Evolutionary conservation across 2,113 vertebrate genomes (phyloP), one percentile per base, ranked within the genome.

Genomic region (Pelodiscus sinensis): DNA sequence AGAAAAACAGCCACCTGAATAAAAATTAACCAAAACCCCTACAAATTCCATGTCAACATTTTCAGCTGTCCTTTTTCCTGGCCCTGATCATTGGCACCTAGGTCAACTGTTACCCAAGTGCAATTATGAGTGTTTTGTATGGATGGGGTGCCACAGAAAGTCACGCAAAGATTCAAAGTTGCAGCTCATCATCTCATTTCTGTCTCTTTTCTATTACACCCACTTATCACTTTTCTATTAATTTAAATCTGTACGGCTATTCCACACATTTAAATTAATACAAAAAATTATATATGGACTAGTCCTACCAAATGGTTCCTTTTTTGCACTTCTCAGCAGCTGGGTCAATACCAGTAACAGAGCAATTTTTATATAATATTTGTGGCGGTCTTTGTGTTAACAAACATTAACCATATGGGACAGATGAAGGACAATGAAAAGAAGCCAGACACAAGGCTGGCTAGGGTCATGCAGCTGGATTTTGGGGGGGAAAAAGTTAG

Each of bases 391-490:
- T 44, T 44, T 44, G 44, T 44, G 44, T 44, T 44, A 44, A 92
- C 89, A 91, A 83, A 90, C 15, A 94, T 92, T 86, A 96, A 89
- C 8, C 13, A 79, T 78, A 84, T 52, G 25, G 78, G 7, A 65
- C 90, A 86, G 65, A 56, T 65, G 79, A 35, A 71, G 71, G 90
- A 90, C 81, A 85, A 95, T 79, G 38, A 82, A 90, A 89, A 19
- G 11, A 81, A 81, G 84, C 50, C 31, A 60, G 24, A 60, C 2
- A 8, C 2, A 13, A 11, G 52, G 52, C 52, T 92, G 57, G 75
- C 75, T 62, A 58, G 44, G 51, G 44, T 81, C 55, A 58, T 94
- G 94, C 87, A 86, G 62, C 51, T 78, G 50, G 54, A 62, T 5
- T 79, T 83, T 87, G 13, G 52, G 52, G 52, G 52, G 51, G 89